Conservation (phyloP, 2,113 vertebrate genomes). For the Erythrocercus mccallii region DNA sequence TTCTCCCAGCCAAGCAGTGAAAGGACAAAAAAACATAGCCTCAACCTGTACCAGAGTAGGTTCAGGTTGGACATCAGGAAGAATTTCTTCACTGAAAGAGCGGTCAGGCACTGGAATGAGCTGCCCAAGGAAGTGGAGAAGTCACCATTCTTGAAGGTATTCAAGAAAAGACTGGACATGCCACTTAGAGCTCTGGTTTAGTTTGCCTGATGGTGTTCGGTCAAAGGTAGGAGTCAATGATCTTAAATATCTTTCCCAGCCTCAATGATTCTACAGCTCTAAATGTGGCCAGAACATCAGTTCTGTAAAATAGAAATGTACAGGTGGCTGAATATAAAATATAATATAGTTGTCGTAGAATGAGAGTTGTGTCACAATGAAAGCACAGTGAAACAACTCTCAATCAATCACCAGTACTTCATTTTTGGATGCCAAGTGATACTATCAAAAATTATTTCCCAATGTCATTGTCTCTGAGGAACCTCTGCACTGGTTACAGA, state of each 20-base stretch:
- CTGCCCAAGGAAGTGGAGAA: not conserved
- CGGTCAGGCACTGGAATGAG: not conserved
- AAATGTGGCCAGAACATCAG: not conserved
- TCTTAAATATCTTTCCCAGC: not conserved
- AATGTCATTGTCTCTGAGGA: not conserved
- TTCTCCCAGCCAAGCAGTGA: too few species aligned
- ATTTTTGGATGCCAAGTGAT: not conserved
- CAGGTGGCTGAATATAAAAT: not conserved
- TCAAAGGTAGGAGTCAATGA: rapidly evolving
- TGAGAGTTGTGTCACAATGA: not conserved
- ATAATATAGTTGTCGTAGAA: not conserved
- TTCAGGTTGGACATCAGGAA: not conserved
- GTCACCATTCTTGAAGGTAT: not conserved
- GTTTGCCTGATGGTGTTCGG: not conserved
- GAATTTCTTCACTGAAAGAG: not conserved
- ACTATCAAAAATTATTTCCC: not conserved
- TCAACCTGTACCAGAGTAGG: not conserved
- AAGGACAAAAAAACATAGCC: not conserved
- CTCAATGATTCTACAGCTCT: not conserved
- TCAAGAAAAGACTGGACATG: not conserved
- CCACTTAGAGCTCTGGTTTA: not conserved
- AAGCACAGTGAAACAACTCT: not conserved
- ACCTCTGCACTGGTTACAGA: not conserved
- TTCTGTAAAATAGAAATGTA: not conserved
- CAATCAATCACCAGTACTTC: not conserved